Percentiles rank a stretch among this genome's conserved stretches.
Evolutionary conservation across 2,797 vertebrate genomes (phyloP).

Genomic region (Cottoperca gobio): DNA sequence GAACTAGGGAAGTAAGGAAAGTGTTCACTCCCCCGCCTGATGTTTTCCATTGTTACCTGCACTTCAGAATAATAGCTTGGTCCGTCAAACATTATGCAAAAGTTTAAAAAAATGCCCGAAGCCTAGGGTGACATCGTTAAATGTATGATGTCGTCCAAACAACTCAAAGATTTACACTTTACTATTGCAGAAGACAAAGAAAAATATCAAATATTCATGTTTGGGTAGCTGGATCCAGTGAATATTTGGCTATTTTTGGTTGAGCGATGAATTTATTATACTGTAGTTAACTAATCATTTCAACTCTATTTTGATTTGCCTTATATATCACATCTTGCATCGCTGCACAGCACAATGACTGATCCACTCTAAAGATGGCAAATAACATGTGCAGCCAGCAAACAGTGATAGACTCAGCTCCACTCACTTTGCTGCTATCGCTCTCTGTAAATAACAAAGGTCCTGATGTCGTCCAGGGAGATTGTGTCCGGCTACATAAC

Average conservation of each 20-base stretch:
- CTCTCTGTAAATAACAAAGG: slow-evolving; percentile 16
- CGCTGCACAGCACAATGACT: background rate
- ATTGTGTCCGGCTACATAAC: background rate
- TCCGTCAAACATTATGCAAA: background rate
- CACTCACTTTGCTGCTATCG: background rate
- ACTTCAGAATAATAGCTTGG: background rate
- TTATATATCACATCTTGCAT: background rate
- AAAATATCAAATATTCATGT: background rate
- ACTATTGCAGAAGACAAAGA: background rate
- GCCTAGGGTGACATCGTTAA: background rate
- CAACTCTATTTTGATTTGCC: background rate
- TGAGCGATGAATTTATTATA: background rate
- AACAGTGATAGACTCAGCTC: background rate
- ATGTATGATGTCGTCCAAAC: background rate
- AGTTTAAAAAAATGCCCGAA: background rate
- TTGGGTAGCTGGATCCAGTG: background rate
- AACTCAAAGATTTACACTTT: background rate
- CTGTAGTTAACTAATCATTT: background rate
- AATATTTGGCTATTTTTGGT: background rate
- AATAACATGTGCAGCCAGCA: background rate
- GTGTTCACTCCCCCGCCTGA: too few species aligned
- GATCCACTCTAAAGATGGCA: slow-evolving; percentile 1
- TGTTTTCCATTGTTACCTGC: background rate
- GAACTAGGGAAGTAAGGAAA: background rate
- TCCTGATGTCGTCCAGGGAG: background rate